Percentiles rank a stretch among this genome's conserved stretches.
These are phyloP conservation scores for Sinocyclocheilus anshuiensis DNA, from an alignment of 2,113 vertebrate genomes.

Conservation along the genomic window DNA sequence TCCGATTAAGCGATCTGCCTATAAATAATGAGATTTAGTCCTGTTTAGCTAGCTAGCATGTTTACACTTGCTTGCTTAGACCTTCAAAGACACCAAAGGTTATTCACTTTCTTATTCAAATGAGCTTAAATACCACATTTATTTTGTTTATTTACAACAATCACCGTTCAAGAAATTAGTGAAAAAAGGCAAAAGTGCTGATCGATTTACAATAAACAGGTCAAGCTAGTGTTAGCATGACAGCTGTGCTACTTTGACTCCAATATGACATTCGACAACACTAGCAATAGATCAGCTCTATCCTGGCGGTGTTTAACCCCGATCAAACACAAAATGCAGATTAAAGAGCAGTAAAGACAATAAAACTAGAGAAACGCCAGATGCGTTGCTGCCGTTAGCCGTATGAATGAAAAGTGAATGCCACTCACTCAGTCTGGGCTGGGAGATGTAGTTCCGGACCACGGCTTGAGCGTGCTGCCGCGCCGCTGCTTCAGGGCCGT, in stretches of 20 bases:
- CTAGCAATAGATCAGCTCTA: background rate
- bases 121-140: background rate
- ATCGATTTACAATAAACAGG: background rate
- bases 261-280: background rate
- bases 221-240: background rate
- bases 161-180: background rate
- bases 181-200: background rate
- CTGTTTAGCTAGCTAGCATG: slow-evolving; percentile 14
- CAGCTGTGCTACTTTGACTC: background rate
- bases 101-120: background rate
- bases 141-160: background rate
- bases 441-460: slow-evolving; percentile 81
- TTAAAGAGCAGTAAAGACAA: background rate
- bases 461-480: slow-evolving; percentile 78
- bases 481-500: slow-evolving; percentile 73
- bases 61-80: slow-evolving; percentile 1
- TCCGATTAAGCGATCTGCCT: background rate
- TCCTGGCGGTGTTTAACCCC: background rate
- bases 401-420: background rate
- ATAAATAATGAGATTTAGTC: background rate
- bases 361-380: background rate
- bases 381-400: slow-evolving; percentile 2
- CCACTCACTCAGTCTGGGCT: slow-evolving; percentile 79
- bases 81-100: slow-evolving; percentile 28
- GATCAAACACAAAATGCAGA: background rate